Evolutionary conservation across 2,888 invertebrate species (phyloP).

Genomic region (Girardia tigrina): DNA sequence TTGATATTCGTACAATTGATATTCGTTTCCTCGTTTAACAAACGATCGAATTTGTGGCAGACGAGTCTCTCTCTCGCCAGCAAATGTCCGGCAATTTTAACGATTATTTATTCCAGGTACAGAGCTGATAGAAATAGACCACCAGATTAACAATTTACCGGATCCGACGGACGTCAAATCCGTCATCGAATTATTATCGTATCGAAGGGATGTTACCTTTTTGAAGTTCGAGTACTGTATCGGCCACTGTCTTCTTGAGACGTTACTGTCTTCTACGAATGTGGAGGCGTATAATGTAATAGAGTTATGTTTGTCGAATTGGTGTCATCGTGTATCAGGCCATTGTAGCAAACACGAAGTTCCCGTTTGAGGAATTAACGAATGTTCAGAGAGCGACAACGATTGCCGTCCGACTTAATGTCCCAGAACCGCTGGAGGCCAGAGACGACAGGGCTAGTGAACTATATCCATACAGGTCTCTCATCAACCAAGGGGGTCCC

Average conservation of each 20-base stretch:
- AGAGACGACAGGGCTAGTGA: slow-evolving; percentile 42
- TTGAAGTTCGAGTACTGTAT: slow-evolving; percentile 48
- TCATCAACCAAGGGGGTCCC: slow-evolving; percentile 45
- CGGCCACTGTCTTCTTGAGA: slow-evolving; percentile 45
- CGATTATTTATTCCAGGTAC: slow-evolving; percentile 40
- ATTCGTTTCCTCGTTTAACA: no score
- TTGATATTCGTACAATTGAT: background rate
- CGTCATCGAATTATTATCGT: slow-evolving; percentile 43
- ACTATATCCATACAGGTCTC: slow-evolving; percentile 45
- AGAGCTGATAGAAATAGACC: slow-evolving; percentile 48
- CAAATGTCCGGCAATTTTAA: no score
- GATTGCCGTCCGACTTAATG: slow-evolving; percentile 41
- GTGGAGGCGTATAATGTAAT: slow-evolving; percentile 43
- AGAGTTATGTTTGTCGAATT: background rate
- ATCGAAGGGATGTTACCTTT: slow-evolving; percentile 47
- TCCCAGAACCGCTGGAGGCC: slow-evolving; percentile 48
- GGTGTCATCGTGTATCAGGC: slow-evolving; percentile 40
- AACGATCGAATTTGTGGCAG: no score
- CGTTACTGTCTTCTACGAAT: slow-evolving; percentile 47
- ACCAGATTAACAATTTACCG: slow-evolving; percentile 44
- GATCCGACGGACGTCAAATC: slow-evolving; percentile 41
- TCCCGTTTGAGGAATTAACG: slow-evolving; percentile 44
- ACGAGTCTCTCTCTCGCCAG: no score
- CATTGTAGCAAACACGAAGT: slow-evolving; percentile 44
- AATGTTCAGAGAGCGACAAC: slow-evolving; percentile 42